Evolutionary conservation across 2,888 invertebrate species (phyloP), one percentile per base, ranked within the genome.

Genomic region (Scotopteryx bipunctaria): DNA sequence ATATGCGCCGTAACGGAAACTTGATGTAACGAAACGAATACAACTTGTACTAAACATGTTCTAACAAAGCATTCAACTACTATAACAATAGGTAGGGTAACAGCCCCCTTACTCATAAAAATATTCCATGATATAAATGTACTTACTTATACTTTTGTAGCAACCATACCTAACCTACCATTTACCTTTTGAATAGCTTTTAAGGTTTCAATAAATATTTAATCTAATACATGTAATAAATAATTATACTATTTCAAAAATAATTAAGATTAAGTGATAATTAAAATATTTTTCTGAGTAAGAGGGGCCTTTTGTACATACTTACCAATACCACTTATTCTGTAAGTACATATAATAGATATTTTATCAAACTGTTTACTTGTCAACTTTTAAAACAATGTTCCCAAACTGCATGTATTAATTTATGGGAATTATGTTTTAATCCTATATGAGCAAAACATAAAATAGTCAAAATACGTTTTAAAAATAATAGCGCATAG

Each of bases 401-500:
- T 54, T 63, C 56, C 55, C 50, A 43, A 43, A 57, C 23, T 53
- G 51, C 42, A 41, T 55, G 33, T 46, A 37, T 32, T 53, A 50
- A 55, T 46, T 45, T 70, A 68, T 72, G 63, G 74, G 71, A 66
- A 71, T 67, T 67, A 60, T 69, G 53, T 57, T 73, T 66, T 73
- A 73, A 74, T 81, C 75, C 29, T 14, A 69, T 77, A 72, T 71
- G 56, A 57, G 55, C 44, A 56, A 57, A 51, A 52, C 54, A 58
- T 74, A 74, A 63, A 61, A 65, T 64, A 63, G 61, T 66, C 64
- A 67, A 61, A 55, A 67, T 70, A 69, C 57, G 61, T 73, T 72
- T 71, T 74, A 69, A 69, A 74, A 74, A 70, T 73, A 73, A 73
- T 79, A 81, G 73, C 67, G 64, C 72, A 76, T 74, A 77, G 76